Evolutionary conservation across 1,140 invertebrate species (phyloP).

Genomic region (Sycophila sp.): DNA sequence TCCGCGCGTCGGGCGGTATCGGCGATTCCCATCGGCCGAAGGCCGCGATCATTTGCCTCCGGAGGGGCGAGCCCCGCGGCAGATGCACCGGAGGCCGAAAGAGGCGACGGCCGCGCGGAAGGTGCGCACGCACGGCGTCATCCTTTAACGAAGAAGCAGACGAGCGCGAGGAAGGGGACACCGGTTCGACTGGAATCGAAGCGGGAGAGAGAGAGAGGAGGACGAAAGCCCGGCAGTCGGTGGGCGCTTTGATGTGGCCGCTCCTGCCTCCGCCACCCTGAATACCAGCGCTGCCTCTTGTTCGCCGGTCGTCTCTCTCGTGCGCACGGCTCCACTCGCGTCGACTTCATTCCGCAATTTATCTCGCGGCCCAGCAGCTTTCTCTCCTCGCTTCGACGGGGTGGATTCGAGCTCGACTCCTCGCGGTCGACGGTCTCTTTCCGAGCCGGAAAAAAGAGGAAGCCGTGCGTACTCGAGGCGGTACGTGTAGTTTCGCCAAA

Average conservation of each 20-base stretch:
- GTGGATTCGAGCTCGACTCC: slow-evolving; percentile 14
- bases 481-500: not conserved
- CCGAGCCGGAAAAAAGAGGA: not conserved
- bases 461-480: too few species aligned
- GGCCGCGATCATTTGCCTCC: not conserved
- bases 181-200: slow-evolving; percentile 58
- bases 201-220: slow-evolving; percentile 36
- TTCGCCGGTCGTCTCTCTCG: not conserved
- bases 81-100: not conserved
- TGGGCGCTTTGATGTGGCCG: slow-evolving; percentile 58
- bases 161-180: slow-evolving; percentile 31
- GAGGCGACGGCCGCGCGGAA: not conserved
- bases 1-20: not conserved
- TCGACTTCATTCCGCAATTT: slow-evolving; percentile 46
- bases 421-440: slow-evolving; percentile 3
- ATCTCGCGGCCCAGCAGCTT: slow-evolving; percentile 31
- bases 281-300: slow-evolving; percentile 48
- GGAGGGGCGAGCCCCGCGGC: not conserved
- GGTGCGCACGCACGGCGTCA: slow-evolving; percentile 26
- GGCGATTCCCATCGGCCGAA: not conserved
- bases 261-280: slow-evolving; percentile 53
- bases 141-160: slow-evolving; percentile 33
- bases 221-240: slow-evolving; percentile 52
- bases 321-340: not conserved
- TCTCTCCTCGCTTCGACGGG: slow-evolving; percentile 31